phyloP scores from a whole-genome alignment of 2,113 vertebrate genomes.

The Entelurus aequoreus region DNA sequence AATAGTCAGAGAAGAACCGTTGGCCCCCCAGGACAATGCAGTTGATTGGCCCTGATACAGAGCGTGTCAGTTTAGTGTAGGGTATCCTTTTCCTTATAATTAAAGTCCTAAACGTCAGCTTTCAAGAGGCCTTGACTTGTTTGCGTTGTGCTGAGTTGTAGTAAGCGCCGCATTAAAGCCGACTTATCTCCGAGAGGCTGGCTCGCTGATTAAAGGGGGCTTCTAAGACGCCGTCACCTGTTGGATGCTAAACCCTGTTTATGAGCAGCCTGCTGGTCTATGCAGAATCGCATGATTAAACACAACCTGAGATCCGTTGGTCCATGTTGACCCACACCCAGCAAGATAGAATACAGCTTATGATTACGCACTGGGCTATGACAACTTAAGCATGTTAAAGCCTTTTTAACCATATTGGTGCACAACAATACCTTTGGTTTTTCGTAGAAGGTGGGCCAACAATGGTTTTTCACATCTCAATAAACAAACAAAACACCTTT shows the following conservation, averaged over 20 bases:
- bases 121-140: slow-evolving; percentile 34
- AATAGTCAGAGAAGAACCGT: too few relatives aligned
- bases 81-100: slow-evolving; percentile 24
- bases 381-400: slow-evolving; percentile 57
- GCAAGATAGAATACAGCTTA: slow-evolving; percentile 48
- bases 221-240: slow-evolving; percentile 58
- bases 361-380: slow-evolving; percentile 55
- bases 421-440: slow-evolving; percentile 50
- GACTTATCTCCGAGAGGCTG: slow-evolving; percentile 32
- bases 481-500: slow-evolving; percentile 43
- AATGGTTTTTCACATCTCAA: slow-evolving; percentile 53
- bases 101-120: slow-evolving; percentile 47
- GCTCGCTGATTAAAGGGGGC: slow-evolving; percentile 56
- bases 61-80: slow-evolving; percentile 7
- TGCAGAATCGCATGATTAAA: slow-evolving; percentile 5
- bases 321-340: slow-evolving; percentile 23
- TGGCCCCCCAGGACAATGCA: too few relatives aligned
- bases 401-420: slow-evolving; percentile 52
- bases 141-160: slow-evolving; percentile 39
- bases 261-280: slow-evolving; percentile 43
- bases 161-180: slow-evolving; percentile 50
- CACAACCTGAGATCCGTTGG: slow-evolving; percentile 4
- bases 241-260: slow-evolving; percentile 54
- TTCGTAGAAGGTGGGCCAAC: slow-evolving; percentile 45
- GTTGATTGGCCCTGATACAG: neutral